Percentiles rank a stretch among this genome's conserved stretches.
These are phyloP conservation scores for Heterodera carotae DNA, from an alignment of 1,140 invertebrate genomes.

Conservation along the genomic window DNA sequence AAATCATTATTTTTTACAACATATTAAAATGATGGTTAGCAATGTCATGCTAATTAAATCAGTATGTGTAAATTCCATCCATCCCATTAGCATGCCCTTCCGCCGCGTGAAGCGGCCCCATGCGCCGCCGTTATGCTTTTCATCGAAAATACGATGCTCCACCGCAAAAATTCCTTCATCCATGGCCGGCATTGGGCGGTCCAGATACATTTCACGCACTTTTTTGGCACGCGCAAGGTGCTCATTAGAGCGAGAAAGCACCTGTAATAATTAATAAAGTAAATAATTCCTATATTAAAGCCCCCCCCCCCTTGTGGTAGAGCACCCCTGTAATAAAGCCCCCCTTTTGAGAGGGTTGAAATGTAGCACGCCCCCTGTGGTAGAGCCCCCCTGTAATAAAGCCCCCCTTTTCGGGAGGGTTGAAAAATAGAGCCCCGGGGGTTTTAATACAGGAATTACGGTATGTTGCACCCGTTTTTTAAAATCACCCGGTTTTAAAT, in stretches of 20 bases:
- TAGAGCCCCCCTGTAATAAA: too few species aligned
- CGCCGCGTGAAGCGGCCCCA: not conserved
- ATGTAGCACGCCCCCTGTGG: too few species aligned
- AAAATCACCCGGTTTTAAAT: too few species aligned
- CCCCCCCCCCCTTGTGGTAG: too few species aligned
- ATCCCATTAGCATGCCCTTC: conserved; percentile 19
- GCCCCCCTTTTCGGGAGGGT: too few species aligned
- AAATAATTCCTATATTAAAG: not conserved
- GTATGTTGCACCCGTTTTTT: too few species aligned
- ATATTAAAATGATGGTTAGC: not conserved
- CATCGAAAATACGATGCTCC: not conserved
- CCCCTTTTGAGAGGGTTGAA: too few species aligned
- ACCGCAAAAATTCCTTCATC: conserved; percentile 18
- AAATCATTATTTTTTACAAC: too few species aligned
- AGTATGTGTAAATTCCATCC: conserved; percentile 14
- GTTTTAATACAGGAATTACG: too few species aligned
- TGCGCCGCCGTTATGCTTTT: not conserved
- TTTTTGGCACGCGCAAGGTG: not conserved
- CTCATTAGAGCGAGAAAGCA: conserved; percentile 6
- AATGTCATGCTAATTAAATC: conserved; percentile 17
- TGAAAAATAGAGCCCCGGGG: too few species aligned
- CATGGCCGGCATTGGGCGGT: conserved; percentile 9
- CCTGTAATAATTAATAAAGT: not conserved
- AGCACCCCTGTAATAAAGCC: not conserved
- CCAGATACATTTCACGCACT: conserved; percentile 14